Base-by-base conservation (phyloP, 1,140 invertebrate species). In the Oreohelix idahoensis region DNA sequence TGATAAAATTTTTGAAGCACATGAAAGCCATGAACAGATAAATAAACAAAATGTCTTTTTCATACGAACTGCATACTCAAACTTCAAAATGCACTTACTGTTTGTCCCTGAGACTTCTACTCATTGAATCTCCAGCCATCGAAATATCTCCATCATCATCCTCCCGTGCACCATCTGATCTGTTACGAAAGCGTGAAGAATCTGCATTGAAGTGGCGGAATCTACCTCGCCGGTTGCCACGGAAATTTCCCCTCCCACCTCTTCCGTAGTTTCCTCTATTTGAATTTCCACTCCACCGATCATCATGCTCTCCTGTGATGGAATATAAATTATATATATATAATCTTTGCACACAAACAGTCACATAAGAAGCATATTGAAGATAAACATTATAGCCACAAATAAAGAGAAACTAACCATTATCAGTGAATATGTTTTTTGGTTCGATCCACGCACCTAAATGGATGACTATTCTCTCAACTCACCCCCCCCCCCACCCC, bases 91-190 rank as follows among this genome's bases (percentile, higher is more conserved):
- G 39, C 15, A 78, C 75, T 78, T 38, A 79, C 77, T 10, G 36
- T 63, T 26, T 79, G 4, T 42, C 35, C 39, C 38, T 38, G 15
- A 4, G 1, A 20, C 29, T 79, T 42, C 75, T 45, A 20, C 45
- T 36, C 26, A 2, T 13, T 35, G 58, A 38, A 39, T 79, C 77
- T 36, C 58, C 58, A 39, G 38, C 20, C 77, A 79, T 79, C 0
- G 77, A 42, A 35, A 79, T 17, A 69, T 79, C 77, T 45, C 77
- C 77, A 79, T 79, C 77, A 11, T n/a, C 77, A 79, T 79, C 77
- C 20, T 36, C 51, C 11, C 49, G 17, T 20, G 32, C 32, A n/a
- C 11, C 29, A 38, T 26, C 32, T 26, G 32, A 53, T 38, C 39
- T 79, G 45, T 53, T 58, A 20, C 77, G 49, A 29, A 38, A 79